Percentiles rank a stretch among this genome's conserved stretches.
phyloP scores from a whole-genome alignment of 2,113 vertebrate genomes.

The Ochotona princeps region DNA sequence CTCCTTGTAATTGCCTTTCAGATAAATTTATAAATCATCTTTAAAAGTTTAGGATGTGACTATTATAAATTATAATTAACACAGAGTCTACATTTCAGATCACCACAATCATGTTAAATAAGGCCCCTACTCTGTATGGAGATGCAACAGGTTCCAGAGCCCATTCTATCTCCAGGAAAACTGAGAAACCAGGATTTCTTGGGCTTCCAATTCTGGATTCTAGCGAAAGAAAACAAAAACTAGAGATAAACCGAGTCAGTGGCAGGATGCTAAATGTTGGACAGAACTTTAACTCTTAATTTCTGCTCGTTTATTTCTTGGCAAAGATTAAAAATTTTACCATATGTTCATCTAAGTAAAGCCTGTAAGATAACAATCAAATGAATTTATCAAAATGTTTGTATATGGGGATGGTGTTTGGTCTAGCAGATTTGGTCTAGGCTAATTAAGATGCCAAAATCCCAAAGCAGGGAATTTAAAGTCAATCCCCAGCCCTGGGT shows the following conservation, averaged over 20 bases:
- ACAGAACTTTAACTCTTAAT: not conserved
- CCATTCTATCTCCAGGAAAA: not conserved
- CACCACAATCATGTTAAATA: not conserved
- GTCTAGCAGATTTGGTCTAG: no score
- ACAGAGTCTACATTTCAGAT: not conserved
- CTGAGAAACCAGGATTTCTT: not conserved
- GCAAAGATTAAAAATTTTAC: slow-evolving; percentile 8
- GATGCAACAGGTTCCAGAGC: not conserved
- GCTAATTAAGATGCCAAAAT: no score
- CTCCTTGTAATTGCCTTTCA: no score
- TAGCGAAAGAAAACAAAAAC: not conserved
- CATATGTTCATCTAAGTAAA: not conserved
- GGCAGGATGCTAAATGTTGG: not conserved
- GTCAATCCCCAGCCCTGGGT: no score
- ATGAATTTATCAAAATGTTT: not conserved
- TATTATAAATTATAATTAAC: not conserved
- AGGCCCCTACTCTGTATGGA: not conserved
- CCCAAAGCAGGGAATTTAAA: no score
- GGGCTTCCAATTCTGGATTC: not conserved
- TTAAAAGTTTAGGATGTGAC: not conserved
- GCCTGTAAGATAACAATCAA: not conserved
- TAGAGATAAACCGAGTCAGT: not conserved
- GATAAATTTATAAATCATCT: not conserved
- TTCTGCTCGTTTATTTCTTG: not conserved
- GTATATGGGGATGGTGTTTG: not conserved